Evolutionary conservation across 2,888 invertebrate species (phyloP), one percentile per base, ranked within the genome.

Genomic region (Lasioglossum vierecki): DNA sequence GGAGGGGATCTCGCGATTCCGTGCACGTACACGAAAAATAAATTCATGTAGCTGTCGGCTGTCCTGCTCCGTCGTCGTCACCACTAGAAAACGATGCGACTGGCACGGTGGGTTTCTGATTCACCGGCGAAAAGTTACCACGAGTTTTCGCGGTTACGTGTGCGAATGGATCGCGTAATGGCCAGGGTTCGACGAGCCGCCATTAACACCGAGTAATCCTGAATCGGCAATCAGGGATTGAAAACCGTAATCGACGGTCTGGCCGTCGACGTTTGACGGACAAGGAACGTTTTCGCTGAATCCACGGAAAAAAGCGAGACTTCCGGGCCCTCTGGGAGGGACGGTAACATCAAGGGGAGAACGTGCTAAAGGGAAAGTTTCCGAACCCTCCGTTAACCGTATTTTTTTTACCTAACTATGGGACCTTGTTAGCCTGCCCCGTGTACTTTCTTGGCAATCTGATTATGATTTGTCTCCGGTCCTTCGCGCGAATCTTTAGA

Each of bases 151-250:
- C 73, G 82, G 76, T 79, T 72, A 60, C 53, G 63, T 39, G 70
- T 15, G 63, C 80, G 63, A 85, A 72, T 46, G 76, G n/a, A 46
- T 44, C 78, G 82, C 39, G 86, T 60, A 75, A 86, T 79, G 74
- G 60, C 63, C 49, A 46, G 53, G 53, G 71, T 68, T 83, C 79
- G 77, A 83, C 72, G 79, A 80, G 68, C 39, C 79, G n/a, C 80
- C 76, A 85, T 89, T 88, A 88, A 88, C 89, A 76, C 80, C 80
- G 78, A 76, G 83, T 89, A 88, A 88, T 90, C 88, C 84, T 84
- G 88, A 87, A 88, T 90, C 87, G 84, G 84, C 89, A 88, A 90
- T 88, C 87, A 85, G 80, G 72, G 49, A 76, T 80, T 79, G 88
- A 82, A 82, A 85, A 84, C 76, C 79, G 79, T 82, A 80, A 74